Evolutionary conservation across 2,113 vertebrate species (phyloP).

Genomic region (Ceratotherium simum): DNA sequence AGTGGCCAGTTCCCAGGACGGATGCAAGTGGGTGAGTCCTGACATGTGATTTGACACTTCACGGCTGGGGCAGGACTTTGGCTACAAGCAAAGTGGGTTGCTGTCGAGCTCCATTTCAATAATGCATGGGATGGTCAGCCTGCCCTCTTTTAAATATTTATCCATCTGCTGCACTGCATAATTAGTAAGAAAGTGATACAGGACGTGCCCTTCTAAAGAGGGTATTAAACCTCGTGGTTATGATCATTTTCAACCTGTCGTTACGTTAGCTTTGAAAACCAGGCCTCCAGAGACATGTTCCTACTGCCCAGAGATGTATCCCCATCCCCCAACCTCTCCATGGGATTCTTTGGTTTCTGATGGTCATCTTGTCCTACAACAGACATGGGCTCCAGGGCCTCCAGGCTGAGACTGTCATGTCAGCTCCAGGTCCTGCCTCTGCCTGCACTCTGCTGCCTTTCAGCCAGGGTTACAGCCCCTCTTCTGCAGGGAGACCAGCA

Average conservation of each 20-base stretch:
- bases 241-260: neutral
- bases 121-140: constrained; percentile 41
- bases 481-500: neutral
- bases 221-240: constrained; percentile 16
- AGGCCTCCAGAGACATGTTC: neutral
- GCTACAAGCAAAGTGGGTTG: neutral
- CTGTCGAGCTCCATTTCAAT: neutral
- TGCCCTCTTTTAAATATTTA: constrained; percentile 63
- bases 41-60: neutral
- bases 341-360: neutral
- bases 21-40: neutral
- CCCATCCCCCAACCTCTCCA: neutral
- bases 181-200: constrained; percentile 58
- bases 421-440: no score
- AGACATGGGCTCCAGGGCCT: rapidly evolving
- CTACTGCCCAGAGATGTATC: neutral
- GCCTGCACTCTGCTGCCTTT: neutral
- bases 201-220: constrained; percentile 35
- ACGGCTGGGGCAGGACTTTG: neutral
- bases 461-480: no score
- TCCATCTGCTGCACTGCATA: constrained; percentile 5
- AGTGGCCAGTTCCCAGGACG: rapidly evolving
- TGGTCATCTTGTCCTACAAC: neutral
- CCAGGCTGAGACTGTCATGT: neutral
- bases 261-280: neutral